These are phyloP conservation scores for Spisula solida DNA, from an alignment of 2,888 invertebrate species.

Conservation along the genomic window DNA sequence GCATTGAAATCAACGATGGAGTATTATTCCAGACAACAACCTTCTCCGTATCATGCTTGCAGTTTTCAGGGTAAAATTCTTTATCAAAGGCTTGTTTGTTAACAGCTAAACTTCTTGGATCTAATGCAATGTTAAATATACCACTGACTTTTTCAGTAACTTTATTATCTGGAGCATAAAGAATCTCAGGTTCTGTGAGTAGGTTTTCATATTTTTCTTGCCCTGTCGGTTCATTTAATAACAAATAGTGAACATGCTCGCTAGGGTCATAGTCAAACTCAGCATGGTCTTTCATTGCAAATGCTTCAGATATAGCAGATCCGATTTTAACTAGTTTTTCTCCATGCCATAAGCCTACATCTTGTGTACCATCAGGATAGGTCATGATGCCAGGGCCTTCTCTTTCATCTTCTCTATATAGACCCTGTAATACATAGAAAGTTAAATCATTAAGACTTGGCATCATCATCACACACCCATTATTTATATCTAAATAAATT, in stretches of 20 bases:
- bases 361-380: conserved; percentile 84
- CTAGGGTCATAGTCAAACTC: conserved; percentile 83
- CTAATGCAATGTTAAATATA: conserved; percentile 81
- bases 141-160: conserved; percentile 75
- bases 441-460: too few species aligned
- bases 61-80: conserved; percentile 79
- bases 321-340: conserved; percentile 85
- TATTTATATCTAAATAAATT: too few species aligned
- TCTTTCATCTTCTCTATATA: conserved; percentile 86
- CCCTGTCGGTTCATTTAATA: conserved; percentile 59
- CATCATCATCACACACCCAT: too few species aligned
- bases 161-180: conserved; percentile 68
- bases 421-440: conserved; percentile 78
- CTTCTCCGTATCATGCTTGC: conserved; percentile 57
- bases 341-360: conserved; percentile 87
- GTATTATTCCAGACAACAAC: conserved; percentile 84
- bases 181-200: conserved; percentile 68
- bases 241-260: conserved; percentile 78
- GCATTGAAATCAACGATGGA: conserved; percentile 82
- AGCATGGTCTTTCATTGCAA: conserved; percentile 83
- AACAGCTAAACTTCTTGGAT: conserved; percentile 83
- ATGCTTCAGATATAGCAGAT: conserved; percentile 78
- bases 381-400: conserved; percentile 86
- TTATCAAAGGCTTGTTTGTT: conserved; percentile 84
- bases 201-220: conserved; percentile 68